Evolutionary conservation across 2,113 vertebrate genomes (phyloP).

Genomic region (Dromiciops gliroides): DNA sequence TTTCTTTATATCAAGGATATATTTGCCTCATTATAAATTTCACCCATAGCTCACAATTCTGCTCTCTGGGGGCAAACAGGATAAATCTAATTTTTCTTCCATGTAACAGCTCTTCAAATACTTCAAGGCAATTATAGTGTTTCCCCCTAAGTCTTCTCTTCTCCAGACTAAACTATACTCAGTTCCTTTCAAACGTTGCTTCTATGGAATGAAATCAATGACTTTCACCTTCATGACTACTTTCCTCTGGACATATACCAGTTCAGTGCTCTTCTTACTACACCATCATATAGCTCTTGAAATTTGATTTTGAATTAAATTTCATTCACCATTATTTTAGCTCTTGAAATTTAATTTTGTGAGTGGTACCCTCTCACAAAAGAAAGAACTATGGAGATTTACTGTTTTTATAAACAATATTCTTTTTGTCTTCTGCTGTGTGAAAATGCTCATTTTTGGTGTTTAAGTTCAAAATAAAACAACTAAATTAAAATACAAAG

Average conservation of each 20-base stretch:
- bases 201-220: background rate
- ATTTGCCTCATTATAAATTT: background rate
- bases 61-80: background rate
- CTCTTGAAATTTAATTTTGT: background rate
- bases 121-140: background rate
- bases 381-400: background rate
- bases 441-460: background rate
- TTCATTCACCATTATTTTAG: too few relatives aligned
- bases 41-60: background rate
- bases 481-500: background rate
- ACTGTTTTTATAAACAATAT: background rate
- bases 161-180: background rate
- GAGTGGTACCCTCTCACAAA: background rate
- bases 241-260: background rate
- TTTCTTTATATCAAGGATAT: background rate
- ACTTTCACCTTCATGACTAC: background rate
- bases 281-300: background rate
- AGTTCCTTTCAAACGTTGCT: background rate
- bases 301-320: too few relatives aligned
- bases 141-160: background rate
- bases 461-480: background rate
- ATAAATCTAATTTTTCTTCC: background rate
- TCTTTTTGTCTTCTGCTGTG: background rate
- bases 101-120: background rate
- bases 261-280: background rate